A percentile compares a stretch with the other conserved stretches of the same genome.
These are phyloP conservation scores for Parnassius orleans DNA, from an alignment of 2,888 invertebrate species.

Conservation along the genomic window DNA sequence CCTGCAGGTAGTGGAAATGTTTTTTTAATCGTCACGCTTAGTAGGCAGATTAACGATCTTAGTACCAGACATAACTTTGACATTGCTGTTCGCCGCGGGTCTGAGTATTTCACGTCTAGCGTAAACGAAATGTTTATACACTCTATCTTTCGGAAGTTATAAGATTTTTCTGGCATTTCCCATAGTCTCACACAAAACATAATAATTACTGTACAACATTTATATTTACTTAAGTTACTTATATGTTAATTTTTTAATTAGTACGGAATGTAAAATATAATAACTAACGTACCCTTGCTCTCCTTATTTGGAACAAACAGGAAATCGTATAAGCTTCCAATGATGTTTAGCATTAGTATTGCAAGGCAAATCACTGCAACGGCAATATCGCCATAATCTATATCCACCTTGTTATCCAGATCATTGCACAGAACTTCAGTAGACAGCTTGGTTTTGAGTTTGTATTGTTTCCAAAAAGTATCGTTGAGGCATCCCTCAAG, in stretches of 20 bases:
- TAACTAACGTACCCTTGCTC: constrained; percentile 22
- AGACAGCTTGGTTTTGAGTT: constrained; percentile 48
- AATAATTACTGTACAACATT: no score
- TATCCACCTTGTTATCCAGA: constrained; percentile 34
- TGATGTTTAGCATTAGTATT: constrained; percentile 48
- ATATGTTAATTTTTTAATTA: no score
- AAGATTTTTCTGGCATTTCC: no score
- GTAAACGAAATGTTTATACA: no score
- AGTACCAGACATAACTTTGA: neutral
- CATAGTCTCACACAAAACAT: no score
- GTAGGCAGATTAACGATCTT: neutral
- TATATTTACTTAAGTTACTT: no score
- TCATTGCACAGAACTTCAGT: constrained; percentile 50
- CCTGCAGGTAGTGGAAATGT: no score
- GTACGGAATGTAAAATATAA: no score
- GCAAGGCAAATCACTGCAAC: constrained; percentile 50
- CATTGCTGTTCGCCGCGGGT: no score
- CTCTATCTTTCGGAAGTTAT: no score
- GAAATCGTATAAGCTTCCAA: constrained; percentile 58
- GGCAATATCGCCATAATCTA: constrained; percentile 50
- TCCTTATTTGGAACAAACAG: constrained; percentile 24
- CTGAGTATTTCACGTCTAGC: no score
- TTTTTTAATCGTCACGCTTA: no score
- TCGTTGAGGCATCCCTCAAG: constrained; percentile 47
- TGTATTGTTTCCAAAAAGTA: constrained; percentile 50